Evolutionary conservation across 2,888 invertebrate genomes (phyloP), one percentile per base, ranked within the genome.

Genomic region (Halictus ligatus): DNA sequence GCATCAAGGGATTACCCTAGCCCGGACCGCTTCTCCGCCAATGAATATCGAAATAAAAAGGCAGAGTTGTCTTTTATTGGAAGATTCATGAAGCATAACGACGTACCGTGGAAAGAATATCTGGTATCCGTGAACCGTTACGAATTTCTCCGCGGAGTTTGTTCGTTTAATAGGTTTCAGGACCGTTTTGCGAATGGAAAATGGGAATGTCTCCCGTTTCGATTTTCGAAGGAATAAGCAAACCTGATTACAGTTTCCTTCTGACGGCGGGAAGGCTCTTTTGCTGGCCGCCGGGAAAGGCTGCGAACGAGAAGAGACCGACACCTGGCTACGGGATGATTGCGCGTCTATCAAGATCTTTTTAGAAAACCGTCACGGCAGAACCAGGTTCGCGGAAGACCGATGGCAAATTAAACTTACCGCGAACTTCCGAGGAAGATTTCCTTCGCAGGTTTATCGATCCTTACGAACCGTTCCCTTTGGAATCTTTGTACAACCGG

Each of bases 171-270:
- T 29, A 69, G 69, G 69, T 35, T 29, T 15, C 21, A 25, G 72
- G 35, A 25, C 40, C 15, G n/a, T 25, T 60, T 12, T 12, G 0
- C n/a, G 43, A 25, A 64, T 60, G 25, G 60, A 60, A 60, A 25
- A 64, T 29, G 46, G 76, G 48, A 64, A 46, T 40, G 75, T 46
- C 7, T 10, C 18, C 12, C 5, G 18, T 18, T 67, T 29, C 25
- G 73, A 79, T 60, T 79, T 71, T 79, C 79, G 48, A 74, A 40
- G 79, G 46, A 79, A 67, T 58, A 58, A 73, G 60, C 43, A 48
- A 73, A 73, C 78, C 13, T 72, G 72, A 79, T 79, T 73, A 79
- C 48, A 8, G 29, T 67, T n/a, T 18, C 29, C 29, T 29, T 46
- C 76, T 43, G 12, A 43, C 21, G 29, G 43, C 7, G 2, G 60